A percentile compares a stretch with the other conserved stretches of the same genome.
phyloP scores from a whole-genome alignment of 2,797 vertebrate genomes.

The Silurus aristotelis region DNA sequence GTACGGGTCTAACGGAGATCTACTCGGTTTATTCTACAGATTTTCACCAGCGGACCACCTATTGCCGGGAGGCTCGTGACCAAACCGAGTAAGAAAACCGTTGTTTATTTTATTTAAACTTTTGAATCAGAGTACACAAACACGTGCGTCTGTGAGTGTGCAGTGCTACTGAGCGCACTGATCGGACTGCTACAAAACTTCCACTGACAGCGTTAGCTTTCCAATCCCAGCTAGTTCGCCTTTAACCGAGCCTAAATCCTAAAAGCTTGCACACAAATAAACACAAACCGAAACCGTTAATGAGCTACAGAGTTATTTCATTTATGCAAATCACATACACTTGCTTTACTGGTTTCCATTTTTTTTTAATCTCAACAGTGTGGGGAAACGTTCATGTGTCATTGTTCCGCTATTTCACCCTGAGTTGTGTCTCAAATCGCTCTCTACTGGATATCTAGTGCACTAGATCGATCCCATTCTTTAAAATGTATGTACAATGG shows the following conservation, averaged over 20 bases:
- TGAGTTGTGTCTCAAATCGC: conserved; percentile 6
- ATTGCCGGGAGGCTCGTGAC: not conserved
- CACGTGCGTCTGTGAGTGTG: not conserved
- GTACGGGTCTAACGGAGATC: not conserved
- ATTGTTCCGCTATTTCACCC: conserved; percentile 23
- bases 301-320: not conserved
- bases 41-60: not conserved
- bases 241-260: not conserved
- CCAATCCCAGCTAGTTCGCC: not conserved
- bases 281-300: not conserved
- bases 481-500: not conserved
- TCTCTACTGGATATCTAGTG: not conserved
- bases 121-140: not conserved
- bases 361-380: not conserved
- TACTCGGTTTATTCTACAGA: no score
- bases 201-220: not conserved
- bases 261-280: not conserved
- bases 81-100: not conserved
- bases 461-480: not conserved
- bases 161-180: not conserved
- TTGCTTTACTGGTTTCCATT: not conserved
- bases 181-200: not conserved
- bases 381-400: conserved; percentile 12
- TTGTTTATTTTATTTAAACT: not conserved
- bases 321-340: conserved; percentile 10